Evolutionary conservation across 92 coral and sea anemone species (phyloP).

Genomic region (Porites evermanni): DNA sequence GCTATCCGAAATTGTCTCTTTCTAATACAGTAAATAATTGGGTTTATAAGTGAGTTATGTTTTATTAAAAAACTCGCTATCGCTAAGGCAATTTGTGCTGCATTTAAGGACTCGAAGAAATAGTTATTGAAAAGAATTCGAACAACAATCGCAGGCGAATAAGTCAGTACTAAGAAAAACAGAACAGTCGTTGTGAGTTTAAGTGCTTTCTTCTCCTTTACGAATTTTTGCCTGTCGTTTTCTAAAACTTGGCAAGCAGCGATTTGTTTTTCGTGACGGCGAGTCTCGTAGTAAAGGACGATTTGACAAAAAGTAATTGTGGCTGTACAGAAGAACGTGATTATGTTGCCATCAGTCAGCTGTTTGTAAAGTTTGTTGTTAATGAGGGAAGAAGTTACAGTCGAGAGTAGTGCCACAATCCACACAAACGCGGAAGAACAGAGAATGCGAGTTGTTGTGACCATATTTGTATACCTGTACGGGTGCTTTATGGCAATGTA

Average conservation of each 20-base stretch:
- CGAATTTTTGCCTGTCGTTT: background rate
- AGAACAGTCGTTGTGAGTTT: constrained; percentile 1
- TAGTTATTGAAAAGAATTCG: background rate
- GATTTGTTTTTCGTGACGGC: constrained; percentile 7
- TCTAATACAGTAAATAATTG: background rate
- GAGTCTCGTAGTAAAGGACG: constrained; percentile 5
- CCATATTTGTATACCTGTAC: background rate
- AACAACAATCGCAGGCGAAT: background rate
- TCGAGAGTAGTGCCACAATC: background rate
- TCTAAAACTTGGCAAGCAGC: background rate
- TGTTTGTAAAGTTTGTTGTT: background rate
- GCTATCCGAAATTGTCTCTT: background rate
- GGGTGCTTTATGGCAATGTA: constrained; percentile 7
- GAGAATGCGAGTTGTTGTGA: background rate
- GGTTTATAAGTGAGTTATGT: background rate
- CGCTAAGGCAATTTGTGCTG: background rate
- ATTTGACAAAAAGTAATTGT: background rate
- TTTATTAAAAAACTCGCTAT: background rate
- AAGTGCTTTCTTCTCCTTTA: constrained; percentile 18
- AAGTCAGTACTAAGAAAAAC: background rate
- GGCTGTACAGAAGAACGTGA: background rate
- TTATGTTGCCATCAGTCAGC: background rate
- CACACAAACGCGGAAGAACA: background rate
- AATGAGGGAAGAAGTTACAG: background rate
- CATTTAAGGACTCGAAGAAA: background rate